Evolutionary conservation across 1,140 invertebrate genomes (phyloP).

Genomic region (Acyrthosiphon pisum): DNA sequence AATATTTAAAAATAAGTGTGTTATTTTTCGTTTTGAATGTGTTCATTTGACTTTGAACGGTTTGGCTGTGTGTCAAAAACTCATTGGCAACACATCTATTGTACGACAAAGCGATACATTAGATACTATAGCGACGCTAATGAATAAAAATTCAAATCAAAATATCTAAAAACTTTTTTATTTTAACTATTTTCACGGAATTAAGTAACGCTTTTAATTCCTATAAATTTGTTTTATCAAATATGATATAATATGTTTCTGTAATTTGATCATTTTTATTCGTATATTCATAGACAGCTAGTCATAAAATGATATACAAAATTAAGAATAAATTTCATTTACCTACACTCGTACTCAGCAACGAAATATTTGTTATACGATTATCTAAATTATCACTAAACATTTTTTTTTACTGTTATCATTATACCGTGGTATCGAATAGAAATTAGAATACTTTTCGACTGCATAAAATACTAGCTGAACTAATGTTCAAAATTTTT

Average conservation of each 20-base stretch:
- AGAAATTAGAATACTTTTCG: no score
- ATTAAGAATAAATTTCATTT: no score
- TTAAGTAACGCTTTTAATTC: background rate
- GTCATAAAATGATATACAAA: no score
- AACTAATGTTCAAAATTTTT: no score
- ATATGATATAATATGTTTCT: background rate
- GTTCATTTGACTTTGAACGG: constrained; percentile 49
- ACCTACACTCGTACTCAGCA: no score
- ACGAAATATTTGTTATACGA: no score
- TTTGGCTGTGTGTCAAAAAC: constrained; percentile 33
- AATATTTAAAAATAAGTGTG: constrained; percentile 52
- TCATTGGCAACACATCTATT: constrained; percentile 36
- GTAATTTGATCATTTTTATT: no score
- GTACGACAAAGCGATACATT: background rate
- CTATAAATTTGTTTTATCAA: background rate
- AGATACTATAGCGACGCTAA: background rate
- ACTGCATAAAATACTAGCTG: no score
- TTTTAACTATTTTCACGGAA: background rate
- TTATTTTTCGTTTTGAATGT: constrained; percentile 51
- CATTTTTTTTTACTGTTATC: no score
- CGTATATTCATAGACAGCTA: no score
- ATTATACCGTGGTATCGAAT: no score
- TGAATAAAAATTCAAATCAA: constrained; percentile 4
- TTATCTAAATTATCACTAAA: no score
- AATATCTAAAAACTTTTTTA: background rate